phyloP scores from a whole-genome alignment of 1,140 invertebrate species.

The Drosophila orosa region DNA sequence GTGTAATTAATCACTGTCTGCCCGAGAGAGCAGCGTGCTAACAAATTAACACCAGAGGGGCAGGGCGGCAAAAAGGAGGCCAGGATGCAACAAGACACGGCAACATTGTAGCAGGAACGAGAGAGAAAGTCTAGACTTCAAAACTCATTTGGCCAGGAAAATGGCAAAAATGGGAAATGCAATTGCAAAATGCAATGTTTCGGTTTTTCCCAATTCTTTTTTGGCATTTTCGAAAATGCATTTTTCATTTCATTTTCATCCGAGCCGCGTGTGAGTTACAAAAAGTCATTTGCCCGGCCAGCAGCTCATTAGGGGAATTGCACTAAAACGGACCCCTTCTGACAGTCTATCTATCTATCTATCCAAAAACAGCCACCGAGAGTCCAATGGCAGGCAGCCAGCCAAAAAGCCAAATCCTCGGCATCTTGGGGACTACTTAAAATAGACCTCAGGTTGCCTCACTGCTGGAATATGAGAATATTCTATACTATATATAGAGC shows the following conservation, averaged over 20 bases:
- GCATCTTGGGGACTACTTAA: constrained; percentile 43
- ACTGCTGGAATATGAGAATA: constrained; percentile 43
- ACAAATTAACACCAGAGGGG: constrained; percentile 75
- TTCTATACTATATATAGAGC: constrained; percentile 2
- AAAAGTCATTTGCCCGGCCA: constrained; percentile 72
- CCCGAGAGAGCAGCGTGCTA: constrained; percentile 70
- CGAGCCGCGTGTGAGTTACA: constrained; percentile 76
- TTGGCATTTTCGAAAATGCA: constrained; percentile 66
- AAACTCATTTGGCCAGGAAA: constrained; percentile 50
- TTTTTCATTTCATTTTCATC: constrained; percentile 73
- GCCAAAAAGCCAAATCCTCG: constrained; percentile 31
- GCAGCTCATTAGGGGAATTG: constrained; percentile 65
- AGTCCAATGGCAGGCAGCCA: constrained; percentile 40
- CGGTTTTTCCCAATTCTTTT: constrained; percentile 25
- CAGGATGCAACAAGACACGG: constrained; percentile 74
- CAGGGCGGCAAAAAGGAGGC: background rate
- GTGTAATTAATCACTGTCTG: constrained; percentile 81
- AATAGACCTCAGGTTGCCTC: constrained; percentile 75
- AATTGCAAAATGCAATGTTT: constrained; percentile 40
- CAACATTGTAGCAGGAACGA: constrained; percentile 62
- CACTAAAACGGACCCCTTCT: constrained; percentile 28
- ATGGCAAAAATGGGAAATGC: constrained; percentile 51
- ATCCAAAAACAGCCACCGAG: constrained; percentile 30
- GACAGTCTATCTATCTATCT: constrained; percentile 39
- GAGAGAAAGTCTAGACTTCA: constrained; percentile 36